phyloP scores from a whole-genome alignment of 2,888 invertebrate species.

The Chrysolina oricalcia region DNA sequence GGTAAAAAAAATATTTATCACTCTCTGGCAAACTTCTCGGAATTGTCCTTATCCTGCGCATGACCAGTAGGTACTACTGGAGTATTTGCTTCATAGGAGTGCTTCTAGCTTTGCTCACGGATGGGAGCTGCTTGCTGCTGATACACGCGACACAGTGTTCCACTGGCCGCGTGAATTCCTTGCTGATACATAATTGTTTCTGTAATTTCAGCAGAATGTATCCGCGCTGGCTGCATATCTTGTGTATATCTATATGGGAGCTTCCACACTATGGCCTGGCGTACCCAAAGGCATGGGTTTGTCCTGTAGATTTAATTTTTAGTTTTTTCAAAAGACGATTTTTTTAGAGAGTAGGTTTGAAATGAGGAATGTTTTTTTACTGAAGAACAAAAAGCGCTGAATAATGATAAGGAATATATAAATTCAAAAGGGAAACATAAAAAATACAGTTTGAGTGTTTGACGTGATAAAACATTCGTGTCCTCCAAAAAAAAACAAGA shows the following conservation, averaged over 20 bases:
- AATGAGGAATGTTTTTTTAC: no score
- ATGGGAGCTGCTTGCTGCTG: no score
- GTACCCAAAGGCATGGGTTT: slow-evolving; percentile 20
- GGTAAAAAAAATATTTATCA: no score
- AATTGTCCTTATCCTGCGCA: no score
- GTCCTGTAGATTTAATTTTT: slow-evolving; percentile 5
- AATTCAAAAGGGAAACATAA: slow-evolving; percentile 1
- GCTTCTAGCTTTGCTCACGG: no score
- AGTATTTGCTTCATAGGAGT: no score
- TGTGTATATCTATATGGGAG: slow-evolving; percentile 21
- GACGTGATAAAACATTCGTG: slow-evolving; percentile 32
- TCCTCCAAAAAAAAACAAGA: neutral
- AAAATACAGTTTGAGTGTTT: slow-evolving; percentile 34
- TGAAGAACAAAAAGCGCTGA: slow-evolving; percentile 15
- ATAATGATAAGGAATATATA: slow-evolving; percentile 18
- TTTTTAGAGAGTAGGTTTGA: slow-evolving; percentile 22
- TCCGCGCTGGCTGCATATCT: slow-evolving; percentile 15
- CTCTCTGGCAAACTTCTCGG: no score
- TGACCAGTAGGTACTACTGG: no score
- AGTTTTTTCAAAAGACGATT: slow-evolving; percentile 25
- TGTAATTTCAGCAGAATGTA: slow-evolving; percentile 18
- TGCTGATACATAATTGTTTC: neutral
- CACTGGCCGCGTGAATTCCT: neutral
- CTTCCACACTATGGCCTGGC: slow-evolving; percentile 13
- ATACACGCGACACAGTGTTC: neutral